Conservation (phyloP, 2,113 vertebrate genomes). For the Muscicapa adusta region DNA sequence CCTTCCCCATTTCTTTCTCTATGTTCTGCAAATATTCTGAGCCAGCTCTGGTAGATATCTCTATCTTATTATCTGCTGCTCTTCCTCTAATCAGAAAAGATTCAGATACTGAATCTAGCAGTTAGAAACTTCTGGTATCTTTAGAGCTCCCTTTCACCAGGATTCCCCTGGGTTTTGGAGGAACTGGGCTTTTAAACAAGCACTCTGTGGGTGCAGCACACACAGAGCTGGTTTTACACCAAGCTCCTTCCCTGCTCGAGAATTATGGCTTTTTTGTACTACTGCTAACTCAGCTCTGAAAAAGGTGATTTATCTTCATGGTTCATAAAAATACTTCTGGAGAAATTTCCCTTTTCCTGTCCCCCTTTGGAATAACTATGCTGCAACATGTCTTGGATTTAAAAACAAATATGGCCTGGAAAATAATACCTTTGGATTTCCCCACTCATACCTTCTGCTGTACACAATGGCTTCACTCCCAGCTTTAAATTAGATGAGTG, state of each 20-base stretch:
- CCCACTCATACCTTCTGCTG: background rate
- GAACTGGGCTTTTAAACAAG: slow-evolving; percentile 6
- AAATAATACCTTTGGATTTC: slow-evolving; percentile 23
- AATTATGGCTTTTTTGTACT: background rate
- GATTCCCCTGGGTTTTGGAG: background rate
- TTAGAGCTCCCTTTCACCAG: slow-evolving; percentile 5
- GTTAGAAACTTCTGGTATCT: background rate
- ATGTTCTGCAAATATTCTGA: background rate
- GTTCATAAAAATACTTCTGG: slow-evolving; percentile 19
- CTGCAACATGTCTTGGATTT: background rate
- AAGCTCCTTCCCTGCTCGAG: background rate
- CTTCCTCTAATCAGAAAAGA: slow-evolving; percentile 24
- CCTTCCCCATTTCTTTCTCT: background rate
- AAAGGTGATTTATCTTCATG: slow-evolving; percentile 11
- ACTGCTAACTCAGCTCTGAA: slow-evolving; percentile 19
- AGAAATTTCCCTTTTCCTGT: slow-evolving; percentile 14
- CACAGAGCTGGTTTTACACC: background rate
- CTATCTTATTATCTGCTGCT: slow-evolving; percentile 5
- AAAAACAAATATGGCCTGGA: slow-evolving; percentile 39
- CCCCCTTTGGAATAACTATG: background rate
- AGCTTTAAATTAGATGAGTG: slow-evolving; percentile 20
- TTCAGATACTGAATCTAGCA: background rate
- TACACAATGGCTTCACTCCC: slow-evolving; percentile 25
- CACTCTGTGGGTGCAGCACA: background rate
- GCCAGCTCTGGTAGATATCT: background rate